Conservation (phyloP, 2,888 invertebrate species). For the Hofmannophila pseudospretella region DNA sequence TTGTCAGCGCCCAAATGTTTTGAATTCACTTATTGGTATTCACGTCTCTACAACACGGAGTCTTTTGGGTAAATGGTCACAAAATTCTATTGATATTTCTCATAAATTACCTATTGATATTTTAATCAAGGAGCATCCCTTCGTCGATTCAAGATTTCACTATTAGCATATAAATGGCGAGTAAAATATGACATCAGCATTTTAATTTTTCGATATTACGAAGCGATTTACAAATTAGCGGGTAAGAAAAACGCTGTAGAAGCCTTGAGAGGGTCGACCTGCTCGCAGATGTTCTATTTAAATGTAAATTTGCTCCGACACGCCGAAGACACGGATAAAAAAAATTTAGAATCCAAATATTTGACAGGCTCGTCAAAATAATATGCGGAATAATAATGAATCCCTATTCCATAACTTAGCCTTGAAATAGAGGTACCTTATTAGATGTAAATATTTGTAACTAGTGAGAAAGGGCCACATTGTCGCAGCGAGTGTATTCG, state of each 20-base stretch:
- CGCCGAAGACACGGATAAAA: conserved; percentile 63
- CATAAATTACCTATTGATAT: conserved; percentile 70
- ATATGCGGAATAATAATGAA: conserved; percentile 16
- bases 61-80: conserved; percentile 27
- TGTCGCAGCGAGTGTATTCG: too few relatives aligned
- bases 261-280: conserved; percentile 69
- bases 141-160: conserved; percentile 41
- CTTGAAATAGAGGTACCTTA: neutral
- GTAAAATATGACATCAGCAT: conserved; percentile 77
- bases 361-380: conserved; percentile 46
- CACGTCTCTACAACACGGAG: conserved; percentile 32
- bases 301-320: conserved; percentile 72
- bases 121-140: conserved; percentile 61
- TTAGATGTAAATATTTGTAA: too few relatives aligned
- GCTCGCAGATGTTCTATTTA: conserved; percentile 76
- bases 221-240: conserved; percentile 76
- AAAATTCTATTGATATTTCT: conserved; percentile 39
- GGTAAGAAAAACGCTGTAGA: conserved; percentile 69
- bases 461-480: too few relatives aligned
- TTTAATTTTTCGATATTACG: conserved; percentile 77
- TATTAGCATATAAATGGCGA: conserved; percentile 74
- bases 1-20: conserved; percentile 19
- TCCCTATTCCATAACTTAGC: neutral
- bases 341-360: conserved; percentile 63
- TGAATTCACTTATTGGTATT: conserved; percentile 33